Percentiles rank a stretch among this genome's conserved stretches.
Evolutionary conservation across 2,797 vertebrate species (phyloP).

Genomic region (Peromyscus aztecus): DNA sequence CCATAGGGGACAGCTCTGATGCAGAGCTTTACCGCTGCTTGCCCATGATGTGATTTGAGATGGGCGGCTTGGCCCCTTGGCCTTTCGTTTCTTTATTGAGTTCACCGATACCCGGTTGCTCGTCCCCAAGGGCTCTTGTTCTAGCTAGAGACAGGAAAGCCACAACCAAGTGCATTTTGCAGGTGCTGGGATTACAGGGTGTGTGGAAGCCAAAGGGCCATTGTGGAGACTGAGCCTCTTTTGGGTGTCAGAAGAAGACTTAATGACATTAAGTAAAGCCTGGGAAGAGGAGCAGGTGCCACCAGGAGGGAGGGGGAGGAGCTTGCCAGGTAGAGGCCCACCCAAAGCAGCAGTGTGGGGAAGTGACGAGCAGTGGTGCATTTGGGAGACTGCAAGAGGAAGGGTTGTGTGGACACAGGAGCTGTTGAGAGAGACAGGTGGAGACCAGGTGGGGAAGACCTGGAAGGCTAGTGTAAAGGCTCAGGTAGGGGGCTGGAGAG

Average conservation of each 20-base stretch:
- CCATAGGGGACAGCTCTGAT: accelerated
- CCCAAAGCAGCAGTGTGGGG: neutral
- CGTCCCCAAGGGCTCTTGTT: neutral
- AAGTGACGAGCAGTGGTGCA: accelerated
- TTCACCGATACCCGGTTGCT: accelerated
- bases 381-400: neutral
- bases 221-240: neutral
- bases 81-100: neutral
- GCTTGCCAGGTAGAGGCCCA: neutral
- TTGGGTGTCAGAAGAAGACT: neutral
- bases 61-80: neutral
- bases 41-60: neutral
- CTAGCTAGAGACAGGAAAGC: neutral
- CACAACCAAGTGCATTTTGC: neutral
- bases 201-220: accelerated
- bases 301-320: neutral
- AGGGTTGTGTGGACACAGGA: accelerated
- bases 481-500: neutral
- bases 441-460: neutral
- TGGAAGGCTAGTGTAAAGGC: neutral
- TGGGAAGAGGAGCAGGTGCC: neutral
- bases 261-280: neutral
- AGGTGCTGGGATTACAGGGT: neutral
- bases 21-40: neutral
- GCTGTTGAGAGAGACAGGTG: neutral